Evolutionary conservation across 2,113 vertebrate genomes (phyloP), one percentile per base, ranked within the genome.

Genomic region (Gasterosteus aculeatus): DNA sequence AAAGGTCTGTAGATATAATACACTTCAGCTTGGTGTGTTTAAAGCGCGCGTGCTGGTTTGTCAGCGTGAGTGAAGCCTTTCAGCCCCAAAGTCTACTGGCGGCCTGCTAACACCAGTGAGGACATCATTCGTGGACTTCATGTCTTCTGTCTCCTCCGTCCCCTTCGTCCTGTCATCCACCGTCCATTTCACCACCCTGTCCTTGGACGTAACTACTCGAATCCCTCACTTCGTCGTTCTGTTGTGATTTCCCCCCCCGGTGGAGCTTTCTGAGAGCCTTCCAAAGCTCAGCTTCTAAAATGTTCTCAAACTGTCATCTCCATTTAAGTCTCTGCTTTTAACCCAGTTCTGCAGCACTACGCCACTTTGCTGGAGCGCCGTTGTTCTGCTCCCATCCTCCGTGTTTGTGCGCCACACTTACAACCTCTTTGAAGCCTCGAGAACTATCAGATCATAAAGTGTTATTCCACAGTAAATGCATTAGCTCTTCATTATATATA

Each of bases 51-150:
- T 22, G n/a, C 22, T 47, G 22, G 11, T 77, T 41, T 67, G 71
- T 77, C 78, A 56, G 49, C 7, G 33, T 82, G 81, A 86, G 54
- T 59, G 75, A 82, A 80, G 87, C 53, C 60, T 87, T 75, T 77
- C 22, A 76, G 64, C 47, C 46, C 44, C 14, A 35, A 10, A 35
- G 29, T 69, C 79, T 54, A 68, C 69, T 70, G 72, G 69, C 62
- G 71, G 26, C 51, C 65, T 64, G 39, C 68, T 82, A 81, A 83
- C 82, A 49, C 65, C 39, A 22, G 58, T 69, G 68, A 82, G 85
- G 80, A 86, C 81, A 69, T 82, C 49, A 44, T 62, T 44, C 35
- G 31, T 78, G 51, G 75, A 35, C 69, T 78, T 77, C 35, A 59
- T 47, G 54, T 51, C 15, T 19, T 26, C 4, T 60, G 44, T 53